Conservation (phyloP, 2,797 vertebrate genomes). For the Pangasius krempfi region DNA sequence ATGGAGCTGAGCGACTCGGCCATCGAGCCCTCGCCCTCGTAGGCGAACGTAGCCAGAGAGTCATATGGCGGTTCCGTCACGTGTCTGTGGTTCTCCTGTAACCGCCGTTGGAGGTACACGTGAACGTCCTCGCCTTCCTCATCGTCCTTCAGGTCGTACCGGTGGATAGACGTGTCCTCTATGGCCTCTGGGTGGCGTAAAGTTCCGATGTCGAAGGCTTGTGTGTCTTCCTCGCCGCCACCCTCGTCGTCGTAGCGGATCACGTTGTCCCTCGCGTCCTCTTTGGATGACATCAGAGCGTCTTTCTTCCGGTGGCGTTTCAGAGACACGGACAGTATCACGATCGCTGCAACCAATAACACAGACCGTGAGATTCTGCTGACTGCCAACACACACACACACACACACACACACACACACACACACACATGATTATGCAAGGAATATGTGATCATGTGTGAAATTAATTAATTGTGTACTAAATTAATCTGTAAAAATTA, state of each 20-base stretch:
- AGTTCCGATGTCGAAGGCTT: conserved; percentile 86
- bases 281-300: conserved; percentile 85
- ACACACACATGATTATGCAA: neutral
- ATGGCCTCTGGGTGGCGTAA: conserved; percentile 82
- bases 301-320: conserved; percentile 83
- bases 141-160: conserved; percentile 63
- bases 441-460: neutral
- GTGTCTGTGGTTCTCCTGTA: conserved; percentile 81
- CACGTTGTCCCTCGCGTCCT: conserved; percentile 86
- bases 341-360: conserved; percentile 71
- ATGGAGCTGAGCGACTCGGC: conserved; percentile 89
- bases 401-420: neutral
- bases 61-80: conserved; percentile 82
- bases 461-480: neutral
- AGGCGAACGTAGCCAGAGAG: conserved; percentile 84
- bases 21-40: conserved; percentile 82
- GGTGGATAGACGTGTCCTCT: conserved; percentile 70
- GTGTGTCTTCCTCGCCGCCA: conserved; percentile 86
- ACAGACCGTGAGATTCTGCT: neutral
- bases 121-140: conserved; percentile 78
- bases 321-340: conserved; percentile 80
- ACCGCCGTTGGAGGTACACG: conserved; percentile 83
- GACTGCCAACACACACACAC: neutral
- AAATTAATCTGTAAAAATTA: neutral
- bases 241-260: conserved; percentile 88